Conservation (phyloP, 2,888 invertebrate species). For the Agrochola lychnidis region DNA sequence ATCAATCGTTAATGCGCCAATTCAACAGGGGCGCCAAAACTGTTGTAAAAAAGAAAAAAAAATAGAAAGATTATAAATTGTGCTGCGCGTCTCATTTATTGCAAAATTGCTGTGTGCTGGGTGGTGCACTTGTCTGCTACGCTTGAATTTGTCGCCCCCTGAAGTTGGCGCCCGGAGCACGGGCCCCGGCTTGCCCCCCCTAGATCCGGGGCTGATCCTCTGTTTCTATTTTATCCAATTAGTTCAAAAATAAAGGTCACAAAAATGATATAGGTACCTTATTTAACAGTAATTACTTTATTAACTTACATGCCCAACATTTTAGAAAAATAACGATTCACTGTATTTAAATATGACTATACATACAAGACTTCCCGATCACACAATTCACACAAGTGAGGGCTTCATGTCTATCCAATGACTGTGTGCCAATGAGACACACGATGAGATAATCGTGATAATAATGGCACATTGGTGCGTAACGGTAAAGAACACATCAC, state of each 20-base stretch:
- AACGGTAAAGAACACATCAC: slow-evolving; percentile 17
- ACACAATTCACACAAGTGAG: slow-evolving; percentile 13
- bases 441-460: slow-evolving; percentile 31
- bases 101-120: too few species aligned
- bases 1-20: too few species aligned
- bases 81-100: too few species aligned
- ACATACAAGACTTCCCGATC: slow-evolving; percentile 13
- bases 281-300: not conserved
- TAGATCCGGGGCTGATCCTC: too few species aligned
- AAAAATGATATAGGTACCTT: not conserved
- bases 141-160: too few species aligned
- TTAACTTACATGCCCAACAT: slow-evolving; percentile 53
- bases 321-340: slow-evolving; percentile 17
- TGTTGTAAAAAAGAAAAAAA: too few species aligned
- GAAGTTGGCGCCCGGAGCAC: too few species aligned
- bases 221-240: not conserved
- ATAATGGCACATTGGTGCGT: slow-evolving; percentile 4
- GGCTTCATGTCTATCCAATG: slow-evolving; percentile 15
- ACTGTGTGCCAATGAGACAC: slow-evolving; percentile 3
- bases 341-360: slow-evolving; percentile 15
- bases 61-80: too few species aligned
- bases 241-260: not conserved
- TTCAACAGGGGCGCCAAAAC: too few species aligned
- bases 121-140: too few species aligned
- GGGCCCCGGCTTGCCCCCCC: too few species aligned